A percentile compares a stretch with the other conserved stretches of the same genome.
Evolutionary conservation across 2,797 vertebrate species (phyloP).

Genomic region (Pantherophis vulpinus): DNA sequence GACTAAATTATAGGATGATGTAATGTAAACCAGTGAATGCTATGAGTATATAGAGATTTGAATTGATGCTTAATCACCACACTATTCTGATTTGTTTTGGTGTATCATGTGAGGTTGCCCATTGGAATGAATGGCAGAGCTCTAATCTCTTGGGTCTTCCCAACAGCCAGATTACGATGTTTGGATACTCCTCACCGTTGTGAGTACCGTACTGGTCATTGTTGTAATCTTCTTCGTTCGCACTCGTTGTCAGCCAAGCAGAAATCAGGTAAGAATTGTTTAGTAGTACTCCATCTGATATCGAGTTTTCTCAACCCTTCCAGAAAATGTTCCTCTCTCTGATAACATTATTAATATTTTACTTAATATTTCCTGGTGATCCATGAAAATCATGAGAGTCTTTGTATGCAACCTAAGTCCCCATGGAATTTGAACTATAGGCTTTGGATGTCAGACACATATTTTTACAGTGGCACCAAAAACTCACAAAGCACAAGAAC

Average conservation of each 20-base stretch:
- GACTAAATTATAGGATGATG: neutral
- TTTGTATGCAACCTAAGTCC: neutral
- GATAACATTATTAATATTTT: too few species aligned
- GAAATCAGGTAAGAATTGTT: slow-evolving; percentile 80
- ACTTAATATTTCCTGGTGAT: too few species aligned
- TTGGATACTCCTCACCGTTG: slow-evolving; percentile 90
- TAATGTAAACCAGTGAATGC: neutral
- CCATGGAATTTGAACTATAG: neutral
- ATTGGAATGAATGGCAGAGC: neutral
- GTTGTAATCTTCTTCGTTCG: slow-evolving; percentile 88
- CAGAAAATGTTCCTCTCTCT: neutral
- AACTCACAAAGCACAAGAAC: neutral
- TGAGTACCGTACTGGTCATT: slow-evolving; percentile 85
- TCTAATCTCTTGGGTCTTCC: slow-evolving; percentile 16
- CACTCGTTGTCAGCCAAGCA: slow-evolving; percentile 85
- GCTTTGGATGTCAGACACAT: neutral
- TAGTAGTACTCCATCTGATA: neutral
- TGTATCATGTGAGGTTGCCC: neutral
- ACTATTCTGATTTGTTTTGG: neutral
- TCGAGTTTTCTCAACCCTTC: neutral
- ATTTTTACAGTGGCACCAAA: neutral
- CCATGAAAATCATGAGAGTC: neutral
- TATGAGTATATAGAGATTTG: neutral
- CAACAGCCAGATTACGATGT: slow-evolving; percentile 88
- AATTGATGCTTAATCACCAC: neutral